A percentile compares a stretch with the other conserved stretches of the same genome.
phyloP scores from a whole-genome alignment of 1,140 invertebrate species.

The Drosophila tsacasi region DNA sequence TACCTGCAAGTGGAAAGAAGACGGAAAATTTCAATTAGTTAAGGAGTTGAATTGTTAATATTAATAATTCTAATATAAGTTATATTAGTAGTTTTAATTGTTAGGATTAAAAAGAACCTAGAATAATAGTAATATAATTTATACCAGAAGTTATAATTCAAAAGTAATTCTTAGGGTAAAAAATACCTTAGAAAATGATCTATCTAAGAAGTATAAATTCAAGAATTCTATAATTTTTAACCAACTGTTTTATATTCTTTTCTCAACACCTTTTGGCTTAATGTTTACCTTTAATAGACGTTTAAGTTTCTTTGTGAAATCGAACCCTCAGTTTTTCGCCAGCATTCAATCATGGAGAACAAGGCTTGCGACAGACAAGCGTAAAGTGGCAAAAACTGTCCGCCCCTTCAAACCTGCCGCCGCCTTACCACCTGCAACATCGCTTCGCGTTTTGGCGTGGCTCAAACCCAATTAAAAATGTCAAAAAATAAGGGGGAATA shows the following conservation, averaged over 20 bases:
- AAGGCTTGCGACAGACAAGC: conserved; percentile 32
- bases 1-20: conserved; percentile 61
- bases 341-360: conserved; percentile 39
- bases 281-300: conserved; percentile 40
- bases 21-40: conserved; percentile 11
- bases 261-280: too few relatives aligned
- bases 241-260: not conserved
- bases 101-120: not conserved
- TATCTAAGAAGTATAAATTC: not conserved
- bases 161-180: too few relatives aligned
- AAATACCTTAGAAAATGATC: not conserved
- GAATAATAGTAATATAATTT: not conserved
- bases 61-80: not conserved
- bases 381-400: conserved; percentile 63
- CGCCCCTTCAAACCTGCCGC: conserved; percentile 1
- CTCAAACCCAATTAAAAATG: conserved; percentile 84
- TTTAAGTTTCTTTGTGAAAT: conserved; percentile 40
- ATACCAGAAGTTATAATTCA: too few relatives aligned
- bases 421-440: not conserved
- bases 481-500: conserved; percentile 77
- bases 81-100: not conserved
- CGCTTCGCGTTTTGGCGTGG: conserved; percentile 23
- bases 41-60: not conserved
- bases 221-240: not conserved
- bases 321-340: conserved; percentile 13